phyloP scores from a whole-genome alignment of 2,888 invertebrate species.

The Drosophila austrosaltans region DNA sequence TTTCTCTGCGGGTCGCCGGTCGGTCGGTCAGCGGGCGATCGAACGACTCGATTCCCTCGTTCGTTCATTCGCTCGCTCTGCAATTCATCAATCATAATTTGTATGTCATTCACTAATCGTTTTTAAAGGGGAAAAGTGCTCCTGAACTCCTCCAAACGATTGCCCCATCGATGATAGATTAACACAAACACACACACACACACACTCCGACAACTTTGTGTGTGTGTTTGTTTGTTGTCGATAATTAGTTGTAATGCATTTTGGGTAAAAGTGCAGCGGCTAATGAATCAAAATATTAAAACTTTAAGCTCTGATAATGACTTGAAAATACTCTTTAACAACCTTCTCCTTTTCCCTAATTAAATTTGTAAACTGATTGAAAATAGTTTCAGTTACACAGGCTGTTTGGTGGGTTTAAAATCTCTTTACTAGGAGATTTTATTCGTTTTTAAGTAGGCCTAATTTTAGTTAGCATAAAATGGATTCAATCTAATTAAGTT shows the following conservation, averaged over 20 bases:
- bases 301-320: background rate
- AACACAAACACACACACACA: constrained; percentile 26
- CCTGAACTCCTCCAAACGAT: constrained; percentile 57
- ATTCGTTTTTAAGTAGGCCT: too few relatives aligned
- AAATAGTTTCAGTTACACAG: background rate
- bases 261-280: constrained; percentile 15
- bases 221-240: background rate
- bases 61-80: constrained; percentile 27
- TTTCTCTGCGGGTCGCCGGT: constrained; percentile 70
- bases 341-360: too few relatives aligned
- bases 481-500: too few relatives aligned
- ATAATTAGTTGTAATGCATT: background rate
- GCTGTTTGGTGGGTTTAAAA: too few relatives aligned
- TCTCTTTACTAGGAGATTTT: too few relatives aligned
- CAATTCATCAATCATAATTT: constrained; percentile 76
- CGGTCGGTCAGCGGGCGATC: constrained; percentile 45
- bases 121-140: constrained; percentile 45
- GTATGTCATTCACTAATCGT: constrained; percentile 72
- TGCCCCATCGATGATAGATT: constrained; percentile 68
- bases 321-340: background rate
- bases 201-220: background rate
- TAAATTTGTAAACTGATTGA: background rate
- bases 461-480: too few relatives aligned
- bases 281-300: background rate
- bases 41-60: background rate